Conservation (phyloP, 2,113 vertebrate species). For the Corythaixoides concolor region DNA sequence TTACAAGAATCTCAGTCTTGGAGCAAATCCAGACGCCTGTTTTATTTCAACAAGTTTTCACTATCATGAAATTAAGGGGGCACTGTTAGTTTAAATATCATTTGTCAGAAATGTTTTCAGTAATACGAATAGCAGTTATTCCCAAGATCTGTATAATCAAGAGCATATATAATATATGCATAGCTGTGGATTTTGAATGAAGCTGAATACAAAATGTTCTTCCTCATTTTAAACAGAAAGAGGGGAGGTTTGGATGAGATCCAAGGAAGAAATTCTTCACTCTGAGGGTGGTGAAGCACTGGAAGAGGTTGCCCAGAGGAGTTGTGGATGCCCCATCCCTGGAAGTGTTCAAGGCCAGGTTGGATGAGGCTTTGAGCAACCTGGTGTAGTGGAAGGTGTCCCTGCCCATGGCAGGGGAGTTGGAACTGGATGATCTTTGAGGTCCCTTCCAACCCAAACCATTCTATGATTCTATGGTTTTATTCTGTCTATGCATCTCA, state of each 20-base stretch:
- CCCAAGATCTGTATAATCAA: background rate
- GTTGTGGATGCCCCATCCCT: too few relatives aligned
- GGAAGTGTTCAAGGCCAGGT: too few relatives aligned
- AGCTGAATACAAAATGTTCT: background rate
- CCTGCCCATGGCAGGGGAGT: too few relatives aligned
- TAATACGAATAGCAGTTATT: background rate
- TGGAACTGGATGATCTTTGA: too few relatives aligned
- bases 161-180: background rate
- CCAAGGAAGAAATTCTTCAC: too few relatives aligned
- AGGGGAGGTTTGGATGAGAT: too few relatives aligned
- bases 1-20: slow-evolving; percentile 2
- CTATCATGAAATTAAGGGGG: background rate
- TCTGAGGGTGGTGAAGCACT: too few relatives aligned
- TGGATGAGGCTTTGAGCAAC: too few relatives aligned
- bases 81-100: background rate
- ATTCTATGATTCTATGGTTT: background rate
- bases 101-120: background rate
- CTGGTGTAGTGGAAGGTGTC: too few relatives aligned
- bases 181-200: background rate
- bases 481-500: background rate
- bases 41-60: slow-evolving; percentile 56
- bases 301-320: too few relatives aligned
- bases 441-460: too few relatives aligned
- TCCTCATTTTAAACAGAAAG: background rate
- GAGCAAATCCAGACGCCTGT: slow-evolving; percentile 27